Percentiles rank a stretch among this genome's conserved stretches.
phyloP scores from a whole-genome alignment of 1,140 invertebrate genomes.

The Scaptomyza hsui region DNA sequence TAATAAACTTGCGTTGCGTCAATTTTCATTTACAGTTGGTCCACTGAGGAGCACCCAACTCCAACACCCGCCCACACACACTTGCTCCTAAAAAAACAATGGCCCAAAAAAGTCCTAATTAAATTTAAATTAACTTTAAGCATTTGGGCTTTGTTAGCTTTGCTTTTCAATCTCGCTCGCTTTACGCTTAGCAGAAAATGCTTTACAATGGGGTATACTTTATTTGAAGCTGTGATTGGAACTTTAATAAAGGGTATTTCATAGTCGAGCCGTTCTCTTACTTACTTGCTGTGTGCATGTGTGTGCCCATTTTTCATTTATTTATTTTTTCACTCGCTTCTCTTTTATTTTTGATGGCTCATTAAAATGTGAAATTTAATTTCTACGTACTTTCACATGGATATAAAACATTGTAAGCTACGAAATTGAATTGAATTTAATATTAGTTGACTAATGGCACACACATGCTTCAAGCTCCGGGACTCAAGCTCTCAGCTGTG shows the following conservation, averaged over 20 bases:
- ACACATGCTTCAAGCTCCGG: slow-evolving; percentile 5
- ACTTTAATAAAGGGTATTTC: slow-evolving; percentile 12
- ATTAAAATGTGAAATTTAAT: slow-evolving; percentile 79
- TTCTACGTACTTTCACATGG: slow-evolving; percentile 44
- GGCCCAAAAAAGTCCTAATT: slow-evolving; percentile 73
- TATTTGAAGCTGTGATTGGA: not conserved
- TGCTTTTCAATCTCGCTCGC: slow-evolving; percentile 53
- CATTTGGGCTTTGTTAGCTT: slow-evolving; percentile 77
- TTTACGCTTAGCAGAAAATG: not conserved
- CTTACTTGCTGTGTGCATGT: slow-evolving; percentile 9
- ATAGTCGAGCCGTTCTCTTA: not conserved
- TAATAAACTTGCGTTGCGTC: slow-evolving; percentile 79
- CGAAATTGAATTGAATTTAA: slow-evolving; percentile 78
- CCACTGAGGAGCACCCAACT: slow-evolving; percentile 68
- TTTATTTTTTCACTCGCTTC: slow-evolving; percentile 57
- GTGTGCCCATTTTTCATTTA: slow-evolving; percentile 61
- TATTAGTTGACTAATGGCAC: slow-evolving; percentile 74
- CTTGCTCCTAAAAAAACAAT: slow-evolving; percentile 60
- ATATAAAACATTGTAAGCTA: slow-evolving; percentile 34
- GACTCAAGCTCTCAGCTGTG: too few relatives aligned
- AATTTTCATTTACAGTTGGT: slow-evolving; percentile 79
- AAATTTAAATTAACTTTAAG: slow-evolving; percentile 82
- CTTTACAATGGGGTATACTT: not conserved
- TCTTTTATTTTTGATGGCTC: slow-evolving; percentile 66
- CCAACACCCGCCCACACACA: too few relatives aligned